Conservation (phyloP, 2,888 invertebrate species). For the Rugalucina vietnamica region DNA sequence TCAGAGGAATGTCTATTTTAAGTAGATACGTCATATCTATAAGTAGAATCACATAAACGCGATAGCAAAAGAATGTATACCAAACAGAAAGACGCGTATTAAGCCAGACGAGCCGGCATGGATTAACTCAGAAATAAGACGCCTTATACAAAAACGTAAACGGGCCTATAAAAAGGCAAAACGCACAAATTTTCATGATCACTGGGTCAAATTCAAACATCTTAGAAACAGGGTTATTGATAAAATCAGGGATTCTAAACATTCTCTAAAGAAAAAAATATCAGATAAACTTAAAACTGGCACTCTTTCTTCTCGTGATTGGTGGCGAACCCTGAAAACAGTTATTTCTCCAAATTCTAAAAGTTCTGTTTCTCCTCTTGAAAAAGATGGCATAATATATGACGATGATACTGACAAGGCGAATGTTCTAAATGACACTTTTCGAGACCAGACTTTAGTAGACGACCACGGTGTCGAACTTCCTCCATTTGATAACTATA, state of each 20-base stretch:
- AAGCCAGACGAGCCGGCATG: neutral
- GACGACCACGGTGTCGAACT: too few relatives aligned
- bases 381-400: too few relatives aligned
- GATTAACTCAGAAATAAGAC: neutral
- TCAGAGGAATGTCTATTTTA: too few relatives aligned
- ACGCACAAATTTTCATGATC: neutral
- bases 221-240: neutral
- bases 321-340: neutral
- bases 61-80: neutral
- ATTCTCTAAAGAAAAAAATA: neutral
- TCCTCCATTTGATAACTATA: too few relatives aligned
- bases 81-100: neutral
- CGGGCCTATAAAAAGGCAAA: neutral
- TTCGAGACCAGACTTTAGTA: too few relatives aligned
- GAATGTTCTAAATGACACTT: too few relatives aligned
- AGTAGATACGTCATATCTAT: too few relatives aligned
- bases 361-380: neutral
- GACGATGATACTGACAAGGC: too few relatives aligned
- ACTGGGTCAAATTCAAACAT: neutral
- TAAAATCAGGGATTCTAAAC: neutral
- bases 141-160: neutral
- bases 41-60: neutral
- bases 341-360: neutral
- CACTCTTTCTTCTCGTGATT: neutral
- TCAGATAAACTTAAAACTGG: neutral